Percentiles rank a stretch among this genome's conserved stretches.
These are phyloP conservation scores for Drosophila sp. DNA, from an alignment of 1,140 invertebrate genomes.

Conservation along the genomic window DNA sequence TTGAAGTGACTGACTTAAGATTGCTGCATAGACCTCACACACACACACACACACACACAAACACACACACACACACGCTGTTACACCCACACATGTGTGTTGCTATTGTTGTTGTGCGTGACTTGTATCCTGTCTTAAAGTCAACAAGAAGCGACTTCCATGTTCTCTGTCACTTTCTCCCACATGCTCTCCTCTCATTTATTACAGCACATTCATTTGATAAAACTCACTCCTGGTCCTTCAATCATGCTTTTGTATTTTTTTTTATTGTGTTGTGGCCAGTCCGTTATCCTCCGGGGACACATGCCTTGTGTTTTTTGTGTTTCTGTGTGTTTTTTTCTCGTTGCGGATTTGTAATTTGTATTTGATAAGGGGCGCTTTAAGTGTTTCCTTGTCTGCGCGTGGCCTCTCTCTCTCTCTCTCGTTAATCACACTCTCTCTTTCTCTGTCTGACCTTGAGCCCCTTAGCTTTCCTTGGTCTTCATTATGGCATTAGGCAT, in stretches of 20 bases:
- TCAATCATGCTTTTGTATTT: conserved; percentile 74
- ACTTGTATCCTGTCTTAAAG: conserved; percentile 65
- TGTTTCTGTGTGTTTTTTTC: conserved; percentile 26
- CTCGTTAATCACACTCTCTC: neutral
- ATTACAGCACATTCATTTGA: conserved; percentile 75
- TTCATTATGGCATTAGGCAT: conserved; percentile 69
- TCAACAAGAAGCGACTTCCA: conserved; percentile 51
- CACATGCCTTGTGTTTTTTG: conserved; percentile 20
- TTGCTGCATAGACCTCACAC: conserved; percentile 22
- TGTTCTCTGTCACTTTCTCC: conserved; percentile 27
- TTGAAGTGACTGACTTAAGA: conserved; percentile 74
- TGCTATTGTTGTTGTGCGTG: conserved; percentile 40
- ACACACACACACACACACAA: conserved; percentile 1
- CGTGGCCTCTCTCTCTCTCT: conserved; percentile 1
- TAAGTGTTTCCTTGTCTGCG: conserved; percentile 57
- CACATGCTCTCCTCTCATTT: conserved; percentile 55
- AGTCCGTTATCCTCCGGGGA: conserved; percentile 52
- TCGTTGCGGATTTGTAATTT: conserved; percentile 72
- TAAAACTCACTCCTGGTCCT: conserved; percentile 69
- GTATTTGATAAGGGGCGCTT: conserved; percentile 70
- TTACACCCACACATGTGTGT: too few relatives aligned
- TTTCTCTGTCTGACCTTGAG: conserved; percentile 14
- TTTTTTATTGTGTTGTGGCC: conserved; percentile 26
- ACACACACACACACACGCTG: too few relatives aligned
- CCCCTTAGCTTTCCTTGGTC: conserved; percentile 18